Percentiles rank a stretch among this genome's conserved stretches.
Conservation (phyloP, 2,888 invertebrate genomes). For the Apeira syringaria region DNA sequence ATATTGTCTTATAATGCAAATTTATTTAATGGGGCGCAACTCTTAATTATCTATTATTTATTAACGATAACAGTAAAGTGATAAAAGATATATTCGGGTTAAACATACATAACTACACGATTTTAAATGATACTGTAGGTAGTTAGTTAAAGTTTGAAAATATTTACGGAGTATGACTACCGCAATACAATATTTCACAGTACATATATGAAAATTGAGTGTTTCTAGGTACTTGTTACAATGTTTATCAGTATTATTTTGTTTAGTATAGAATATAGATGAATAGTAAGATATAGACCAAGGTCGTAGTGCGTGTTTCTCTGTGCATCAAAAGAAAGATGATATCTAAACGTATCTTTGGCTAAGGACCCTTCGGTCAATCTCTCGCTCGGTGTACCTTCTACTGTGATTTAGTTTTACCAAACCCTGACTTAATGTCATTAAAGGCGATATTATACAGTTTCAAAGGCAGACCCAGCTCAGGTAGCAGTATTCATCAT, state of each 20-base stretch:
- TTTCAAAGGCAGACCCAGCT: slow-evolving; percentile 27
- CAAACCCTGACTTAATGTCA: slow-evolving; percentile 1
- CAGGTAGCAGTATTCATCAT: slow-evolving; percentile 38
- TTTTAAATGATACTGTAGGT: too few relatives aligned
- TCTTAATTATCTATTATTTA: slow-evolving; percentile 70
- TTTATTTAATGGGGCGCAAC: slow-evolving; percentile 68
- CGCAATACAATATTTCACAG: too few relatives aligned
- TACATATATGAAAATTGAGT: slow-evolving; percentile 2
- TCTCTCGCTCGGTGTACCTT: slow-evolving; percentile 43
- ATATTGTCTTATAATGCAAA: slow-evolving; percentile 71
- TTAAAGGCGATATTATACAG: slow-evolving; percentile 3
- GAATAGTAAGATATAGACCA: slow-evolving; percentile 9
- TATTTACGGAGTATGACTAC: too few relatives aligned
- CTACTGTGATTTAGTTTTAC: slow-evolving; percentile 13
- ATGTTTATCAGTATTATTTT: too few relatives aligned
- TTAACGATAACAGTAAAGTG: slow-evolving; percentile 68
- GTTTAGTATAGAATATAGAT: not conserved
- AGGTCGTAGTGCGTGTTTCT: slow-evolving; percentile 8
- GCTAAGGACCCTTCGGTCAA: slow-evolving; percentile 25
- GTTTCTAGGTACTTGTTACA: too few relatives aligned
- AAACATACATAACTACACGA: not conserved
- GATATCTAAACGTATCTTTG: slow-evolving; percentile 1
- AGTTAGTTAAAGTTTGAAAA: too few relatives aligned
- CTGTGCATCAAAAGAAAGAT: slow-evolving; percentile 22
- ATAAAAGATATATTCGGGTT: slow-evolving; percentile 24